These are phyloP conservation scores for Philonicus albiceps DNA, from an alignment of 2,888 invertebrate genomes.

Conservation along the genomic window DNA sequence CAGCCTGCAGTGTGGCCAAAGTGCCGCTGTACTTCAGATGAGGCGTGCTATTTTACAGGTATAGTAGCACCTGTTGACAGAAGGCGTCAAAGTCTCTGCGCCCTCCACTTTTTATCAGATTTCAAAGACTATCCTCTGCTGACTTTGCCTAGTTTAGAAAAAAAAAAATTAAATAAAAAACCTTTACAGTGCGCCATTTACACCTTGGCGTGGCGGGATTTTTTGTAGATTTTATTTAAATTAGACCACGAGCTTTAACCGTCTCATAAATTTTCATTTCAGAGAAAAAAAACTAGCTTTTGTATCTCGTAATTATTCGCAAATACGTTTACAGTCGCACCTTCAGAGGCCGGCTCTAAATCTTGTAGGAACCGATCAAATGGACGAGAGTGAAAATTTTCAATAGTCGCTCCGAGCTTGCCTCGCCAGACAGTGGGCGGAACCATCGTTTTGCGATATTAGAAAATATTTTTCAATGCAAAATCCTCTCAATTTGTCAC, in stretches of 20 bases:
- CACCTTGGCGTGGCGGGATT: background rate
- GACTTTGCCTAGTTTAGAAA: background rate
- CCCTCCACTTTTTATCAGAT: background rate
- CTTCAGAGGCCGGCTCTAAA: background rate
- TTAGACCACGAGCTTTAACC: slow-evolving; percentile 42
- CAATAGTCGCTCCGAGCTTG: background rate
- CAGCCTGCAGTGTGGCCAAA: background rate
- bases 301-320: slow-evolving; percentile 14
- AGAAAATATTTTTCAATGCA: slow-evolving; percentile 42
- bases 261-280: slow-evolving; percentile 47
- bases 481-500: slow-evolving; percentile 49
- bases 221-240: slow-evolving; percentile 22
- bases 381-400: slow-evolving; percentile 32
- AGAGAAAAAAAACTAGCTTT: background rate
- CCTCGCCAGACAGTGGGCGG: slow-evolving; percentile 43
- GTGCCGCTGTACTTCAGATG: background rate
- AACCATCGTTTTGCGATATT: slow-evolving; percentile 28
- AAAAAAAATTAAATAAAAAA: no score
- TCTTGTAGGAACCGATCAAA: background rate
- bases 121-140: background rate
- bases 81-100: background rate
- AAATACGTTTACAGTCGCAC: background rate
- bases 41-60: background rate
- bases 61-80: background rate
- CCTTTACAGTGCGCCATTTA: background rate